These are phyloP conservation scores for Mythimna lalbum DNA, from an alignment of 2,888 invertebrate species.

Conservation along the genomic window DNA sequence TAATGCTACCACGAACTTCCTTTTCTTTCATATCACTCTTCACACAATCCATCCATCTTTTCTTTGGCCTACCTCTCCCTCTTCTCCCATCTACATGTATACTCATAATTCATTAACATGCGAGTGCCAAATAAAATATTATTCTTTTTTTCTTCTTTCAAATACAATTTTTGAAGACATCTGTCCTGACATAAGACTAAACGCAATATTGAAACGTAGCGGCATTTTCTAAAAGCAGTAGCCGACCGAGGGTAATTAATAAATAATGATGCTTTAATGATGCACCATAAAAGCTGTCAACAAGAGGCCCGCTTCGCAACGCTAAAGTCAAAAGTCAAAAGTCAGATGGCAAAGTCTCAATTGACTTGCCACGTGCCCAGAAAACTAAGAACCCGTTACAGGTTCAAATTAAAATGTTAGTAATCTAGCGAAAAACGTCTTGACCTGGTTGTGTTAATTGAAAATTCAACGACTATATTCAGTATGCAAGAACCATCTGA, in stretches of 20 bases:
- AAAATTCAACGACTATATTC: conserved; percentile 55
- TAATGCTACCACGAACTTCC: too few species aligned
- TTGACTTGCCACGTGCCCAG: conserved; percentile 39
- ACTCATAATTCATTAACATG: too few species aligned
- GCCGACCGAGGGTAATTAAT: background rate
- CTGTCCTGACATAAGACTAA: background rate
- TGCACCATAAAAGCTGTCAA: conserved; percentile 32
- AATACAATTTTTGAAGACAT: too few species aligned
- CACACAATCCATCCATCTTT: too few species aligned
- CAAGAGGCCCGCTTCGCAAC: conserved; percentile 9
- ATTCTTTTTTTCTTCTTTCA: too few species aligned
- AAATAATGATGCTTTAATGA: conserved; percentile 16
- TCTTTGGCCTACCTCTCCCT: too few species aligned
- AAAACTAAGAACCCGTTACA: conserved; percentile 35
- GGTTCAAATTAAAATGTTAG: conserved; percentile 42
- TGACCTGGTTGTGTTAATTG: conserved; percentile 57
- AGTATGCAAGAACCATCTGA: conserved; percentile 49
- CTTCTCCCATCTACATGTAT: too few species aligned
- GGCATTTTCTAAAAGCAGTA: background rate
- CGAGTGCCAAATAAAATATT: too few species aligned
- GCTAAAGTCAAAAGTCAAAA: conserved; percentile 42
- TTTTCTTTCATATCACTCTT: too few species aligned
- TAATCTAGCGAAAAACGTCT: conserved; percentile 38
- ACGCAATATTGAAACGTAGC: background rate
- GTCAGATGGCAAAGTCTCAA: conserved; percentile 49